Conservation (phyloP, 2,797 vertebrate genomes). For the Acanthurus tractus region DNA sequence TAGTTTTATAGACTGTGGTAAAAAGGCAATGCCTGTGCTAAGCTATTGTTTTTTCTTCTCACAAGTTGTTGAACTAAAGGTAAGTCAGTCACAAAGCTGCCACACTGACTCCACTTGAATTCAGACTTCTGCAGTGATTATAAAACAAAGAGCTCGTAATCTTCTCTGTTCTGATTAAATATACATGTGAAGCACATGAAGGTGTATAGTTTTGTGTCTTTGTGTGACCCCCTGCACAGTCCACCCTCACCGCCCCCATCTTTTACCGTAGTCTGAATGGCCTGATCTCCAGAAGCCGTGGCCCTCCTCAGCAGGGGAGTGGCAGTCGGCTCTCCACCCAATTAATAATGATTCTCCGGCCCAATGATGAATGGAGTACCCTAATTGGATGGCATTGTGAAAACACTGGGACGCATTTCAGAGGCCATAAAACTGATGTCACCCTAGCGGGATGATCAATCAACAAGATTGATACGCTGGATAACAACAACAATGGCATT, state of each 20-base stretch:
- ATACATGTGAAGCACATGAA: conserved; percentile 31
- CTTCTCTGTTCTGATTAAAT: background rate
- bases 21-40: no score
- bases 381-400: conserved; percentile 89
- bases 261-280: conserved; percentile 65
- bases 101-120: background rate
- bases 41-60: background rate
- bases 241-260: conserved; percentile 51
- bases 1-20: no score
- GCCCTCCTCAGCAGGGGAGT: conserved; percentile 84
- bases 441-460: conserved; percentile 84
- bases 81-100: background rate
- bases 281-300: conserved; percentile 69
- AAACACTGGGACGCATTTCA: conserved; percentile 86
- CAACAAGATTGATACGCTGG: conserved; percentile 86
- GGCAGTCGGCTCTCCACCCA: conserved; percentile 83
- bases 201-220: conserved; percentile 51
- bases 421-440: conserved; percentile 87
- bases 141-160: background rate
- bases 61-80: background rate
- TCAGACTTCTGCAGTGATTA: background rate
- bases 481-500: conserved; percentile 85
- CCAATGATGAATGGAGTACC: conserved; percentile 87
- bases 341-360: conserved; percentile 87
- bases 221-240: conserved; percentile 40